These are phyloP conservation scores for Cariama cristata DNA, from an alignment of 2,113 vertebrate genomes.

Conservation along the genomic window DNA sequence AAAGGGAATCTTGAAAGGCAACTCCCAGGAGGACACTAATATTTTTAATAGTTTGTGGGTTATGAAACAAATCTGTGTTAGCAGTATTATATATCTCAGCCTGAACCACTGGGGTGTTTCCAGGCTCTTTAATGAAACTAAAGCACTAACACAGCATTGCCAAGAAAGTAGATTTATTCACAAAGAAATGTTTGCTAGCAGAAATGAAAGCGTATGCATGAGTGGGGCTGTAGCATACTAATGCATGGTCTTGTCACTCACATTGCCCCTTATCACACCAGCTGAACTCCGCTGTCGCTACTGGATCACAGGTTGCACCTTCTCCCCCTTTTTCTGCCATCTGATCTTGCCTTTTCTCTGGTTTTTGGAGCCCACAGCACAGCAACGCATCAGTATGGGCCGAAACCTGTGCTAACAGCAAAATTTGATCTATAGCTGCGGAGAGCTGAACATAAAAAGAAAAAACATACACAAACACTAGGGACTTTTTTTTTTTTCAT, in stretches of 20 bases:
- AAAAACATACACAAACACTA: conserved; percentile 55
- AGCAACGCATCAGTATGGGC: background rate
- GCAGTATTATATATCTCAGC: conserved; percentile 81
- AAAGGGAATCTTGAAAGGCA: conserved; percentile 81
- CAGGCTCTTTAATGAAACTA: conserved; percentile 81
- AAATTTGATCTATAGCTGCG: conserved; percentile 29
- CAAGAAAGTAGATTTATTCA: conserved; percentile 78
- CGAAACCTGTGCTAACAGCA: conserved; percentile 2
- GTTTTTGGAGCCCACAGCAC: background rate
- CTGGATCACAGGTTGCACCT: background rate
- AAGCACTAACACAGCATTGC: conserved; percentile 75
- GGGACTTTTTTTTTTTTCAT: conserved; percentile 51
- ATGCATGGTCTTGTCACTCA: conserved; percentile 7
- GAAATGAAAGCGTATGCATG: conserved; percentile 59
- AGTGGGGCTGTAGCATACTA: background rate
- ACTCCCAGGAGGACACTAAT: conserved; percentile 79
- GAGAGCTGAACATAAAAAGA: conserved; percentile 12
- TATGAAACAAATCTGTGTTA: conserved; percentile 86
- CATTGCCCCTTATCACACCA: background rate
- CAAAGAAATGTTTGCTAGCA: conserved; percentile 75
- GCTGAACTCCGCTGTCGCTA: background rate
- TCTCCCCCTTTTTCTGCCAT: background rate
- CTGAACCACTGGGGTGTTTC: conserved; percentile 78
- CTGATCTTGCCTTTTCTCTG: background rate
- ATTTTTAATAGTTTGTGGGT: conserved; percentile 84